Conservation (phyloP, 2,888 invertebrate genomes). For the Drosophila yooni region DNA sequence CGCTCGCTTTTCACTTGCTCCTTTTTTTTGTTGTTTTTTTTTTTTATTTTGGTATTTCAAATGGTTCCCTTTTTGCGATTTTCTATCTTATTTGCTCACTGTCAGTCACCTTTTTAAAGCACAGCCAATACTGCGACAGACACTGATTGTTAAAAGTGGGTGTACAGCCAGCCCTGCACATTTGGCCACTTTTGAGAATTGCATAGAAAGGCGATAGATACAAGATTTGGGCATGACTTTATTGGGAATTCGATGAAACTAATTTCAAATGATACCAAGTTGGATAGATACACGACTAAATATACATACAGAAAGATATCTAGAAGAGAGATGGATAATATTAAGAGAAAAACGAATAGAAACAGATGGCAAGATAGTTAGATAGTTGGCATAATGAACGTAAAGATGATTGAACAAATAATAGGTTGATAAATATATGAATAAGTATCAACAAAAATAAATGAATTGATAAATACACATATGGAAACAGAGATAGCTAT, state of each 20-base stretch:
- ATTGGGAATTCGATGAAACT: neutral
- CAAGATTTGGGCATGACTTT: neutral
- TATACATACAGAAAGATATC: too few species aligned
- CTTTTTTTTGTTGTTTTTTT: neutral
- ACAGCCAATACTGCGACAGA: constrained; percentile 25
- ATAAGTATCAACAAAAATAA: neutral
- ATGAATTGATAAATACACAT: too few species aligned
- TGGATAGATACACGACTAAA: neutral
- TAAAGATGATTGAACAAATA: neutral
- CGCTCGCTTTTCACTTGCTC: constrained; percentile 7
- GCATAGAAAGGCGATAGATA: constrained; percentile 21
- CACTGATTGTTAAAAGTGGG: neutral
- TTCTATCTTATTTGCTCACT: constrained; percentile 22
- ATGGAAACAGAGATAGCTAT: neutral
- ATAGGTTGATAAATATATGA: too few species aligned
- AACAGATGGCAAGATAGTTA: neutral
- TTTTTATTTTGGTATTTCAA: neutral
- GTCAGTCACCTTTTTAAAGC: constrained; percentile 43
- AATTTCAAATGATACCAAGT: neutral
- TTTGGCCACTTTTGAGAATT: constrained; percentile 12
- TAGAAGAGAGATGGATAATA: neutral
- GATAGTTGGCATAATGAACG: neutral
- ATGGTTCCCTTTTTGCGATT: neutral
- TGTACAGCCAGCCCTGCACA: neutral
- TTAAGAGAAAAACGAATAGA: neutral